Base-by-base conservation (phyloP, 2,888 invertebrate genomes). In the Anorthoa munda region DNA sequence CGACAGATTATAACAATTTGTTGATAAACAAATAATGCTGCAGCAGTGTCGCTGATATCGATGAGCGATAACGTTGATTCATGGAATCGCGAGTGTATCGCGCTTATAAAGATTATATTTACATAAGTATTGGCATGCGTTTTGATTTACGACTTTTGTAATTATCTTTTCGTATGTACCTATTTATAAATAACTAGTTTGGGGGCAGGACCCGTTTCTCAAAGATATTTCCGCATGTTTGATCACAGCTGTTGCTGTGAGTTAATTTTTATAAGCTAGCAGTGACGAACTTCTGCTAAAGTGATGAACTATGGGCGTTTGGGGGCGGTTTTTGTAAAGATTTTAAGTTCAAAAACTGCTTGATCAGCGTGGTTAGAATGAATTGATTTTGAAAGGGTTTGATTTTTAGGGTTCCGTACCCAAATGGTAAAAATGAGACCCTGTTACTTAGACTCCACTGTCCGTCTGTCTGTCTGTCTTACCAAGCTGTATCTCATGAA, bases 11-110 rank as follows among this genome's bases (percentile, higher is more conserved):
- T 75, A 46, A 31, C 60, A 48, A 23, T 11, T 73, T 77, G 78
- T 78, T 69, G 46, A 26, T 59, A 78, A 74, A 78, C 58, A 74
- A 58, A 51, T 45, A 58, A 51, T 45, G 26, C 45, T 21, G 56
- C 46, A 60, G 45, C 23, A 23, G 21, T 56, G 50, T 15, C 21
- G 31, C 50, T 39, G 69, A 59, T 46, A 46, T 21, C 78, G 69
- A 45, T 45, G n/a, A 66, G 12, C 68, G 50, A 45, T 21, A 26
- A 31, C 50, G n/a, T 23, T 31, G 31, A 23, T 26, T 31, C 77
- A 77, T 21, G 21, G 21, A 46, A 31, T 46, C n/a, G n/a, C 45
- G 45, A 50, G 50, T 56, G 12, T 50, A 51, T 46, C 26, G 60
- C 26, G 13, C 13, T 48, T n/a, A 46, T 55, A 23, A 3, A 48